Percentiles rank a stretch among this genome's conserved stretches.
These are phyloP conservation scores for Coilia nasus DNA, from an alignment of 2,797 vertebrate genomes.

Conservation along the genomic window DNA sequence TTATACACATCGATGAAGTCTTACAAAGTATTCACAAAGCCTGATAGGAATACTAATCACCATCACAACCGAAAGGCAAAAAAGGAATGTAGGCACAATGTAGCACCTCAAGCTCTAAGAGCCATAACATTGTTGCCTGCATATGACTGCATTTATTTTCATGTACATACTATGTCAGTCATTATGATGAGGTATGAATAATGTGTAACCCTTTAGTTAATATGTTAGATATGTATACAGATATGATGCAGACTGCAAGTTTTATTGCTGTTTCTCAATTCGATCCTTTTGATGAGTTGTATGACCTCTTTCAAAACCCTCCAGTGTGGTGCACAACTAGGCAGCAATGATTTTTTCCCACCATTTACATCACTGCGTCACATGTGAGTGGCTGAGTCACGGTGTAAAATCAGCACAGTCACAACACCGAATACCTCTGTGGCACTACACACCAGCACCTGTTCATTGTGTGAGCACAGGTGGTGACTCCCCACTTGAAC, in stretches of 20 bases:
- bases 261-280: too few relatives aligned
- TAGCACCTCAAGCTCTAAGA: too few relatives aligned
- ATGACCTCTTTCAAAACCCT: not conserved
- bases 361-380: not conserved
- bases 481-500: slow-evolving; percentile 34
- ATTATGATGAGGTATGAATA: too few relatives aligned
- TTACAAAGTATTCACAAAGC: not conserved
- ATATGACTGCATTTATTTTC: too few relatives aligned
- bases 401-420: slow-evolving; percentile 34
- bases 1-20: not conserved
- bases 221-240: too few relatives aligned
- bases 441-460: slow-evolving; percentile 53
- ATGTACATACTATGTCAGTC: too few relatives aligned
- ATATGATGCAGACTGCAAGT: too few relatives aligned
- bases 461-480: slow-evolving; percentile 66
- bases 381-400: slow-evolving; percentile 22
- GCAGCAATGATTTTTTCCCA: not conserved
- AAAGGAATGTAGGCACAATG: too few relatives aligned
- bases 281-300: not conserved
- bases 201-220: too few relatives aligned
- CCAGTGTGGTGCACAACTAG: not conserved
- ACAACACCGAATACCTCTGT: not conserved
- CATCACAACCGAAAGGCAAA: too few relatives aligned
- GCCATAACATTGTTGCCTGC: too few relatives aligned
- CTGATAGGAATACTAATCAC: too few relatives aligned